phyloP scores from a whole-genome alignment of 2,888 invertebrate species.

The Anaspis maculata region DNA sequence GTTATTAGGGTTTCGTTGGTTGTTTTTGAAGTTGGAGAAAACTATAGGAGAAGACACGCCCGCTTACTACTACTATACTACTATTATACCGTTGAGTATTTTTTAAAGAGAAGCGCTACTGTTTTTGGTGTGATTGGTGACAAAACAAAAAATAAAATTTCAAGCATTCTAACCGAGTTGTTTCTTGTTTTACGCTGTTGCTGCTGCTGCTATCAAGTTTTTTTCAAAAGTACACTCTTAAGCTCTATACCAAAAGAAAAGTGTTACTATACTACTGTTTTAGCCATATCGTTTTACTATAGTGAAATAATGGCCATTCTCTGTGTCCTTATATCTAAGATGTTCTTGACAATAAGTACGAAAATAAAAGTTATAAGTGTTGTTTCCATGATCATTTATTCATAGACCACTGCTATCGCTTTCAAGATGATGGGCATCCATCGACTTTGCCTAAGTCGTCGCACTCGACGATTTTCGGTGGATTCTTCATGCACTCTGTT shows the following conservation, averaged over 20 bases:
- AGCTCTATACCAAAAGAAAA: too few species aligned
- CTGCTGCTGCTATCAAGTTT: too few species aligned
- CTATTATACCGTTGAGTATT: slow-evolving; percentile 11
- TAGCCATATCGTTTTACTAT: background rate
- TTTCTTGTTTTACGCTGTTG: too few species aligned
- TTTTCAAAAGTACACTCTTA: too few species aligned
- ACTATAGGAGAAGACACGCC: background rate
- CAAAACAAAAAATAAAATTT: background rate
- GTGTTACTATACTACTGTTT: too few species aligned
- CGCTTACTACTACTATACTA: too few species aligned
- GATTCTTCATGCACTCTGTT: too few species aligned
- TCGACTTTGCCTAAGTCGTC: too few species aligned
- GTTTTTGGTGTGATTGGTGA: background rate
- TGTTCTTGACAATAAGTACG: slow-evolving; percentile 31
- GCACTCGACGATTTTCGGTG: too few species aligned
- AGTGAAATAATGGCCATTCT: background rate
- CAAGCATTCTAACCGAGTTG: too few species aligned
- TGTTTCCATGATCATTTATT: background rate
- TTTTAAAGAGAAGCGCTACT: slow-evolving; percentile 20
- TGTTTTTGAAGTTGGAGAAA: too few species aligned
- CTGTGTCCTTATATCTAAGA: slow-evolving; percentile 4
- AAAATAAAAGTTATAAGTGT: slow-evolving; percentile 2
- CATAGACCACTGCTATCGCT: background rate
- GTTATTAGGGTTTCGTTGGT: too few species aligned
- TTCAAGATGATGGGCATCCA: background rate